A percentile compares a stretch with the other conserved stretches of the same genome.
phyloP scores from a whole-genome alignment of 2,888 invertebrate genomes.

The Andrena minutula region DNA sequence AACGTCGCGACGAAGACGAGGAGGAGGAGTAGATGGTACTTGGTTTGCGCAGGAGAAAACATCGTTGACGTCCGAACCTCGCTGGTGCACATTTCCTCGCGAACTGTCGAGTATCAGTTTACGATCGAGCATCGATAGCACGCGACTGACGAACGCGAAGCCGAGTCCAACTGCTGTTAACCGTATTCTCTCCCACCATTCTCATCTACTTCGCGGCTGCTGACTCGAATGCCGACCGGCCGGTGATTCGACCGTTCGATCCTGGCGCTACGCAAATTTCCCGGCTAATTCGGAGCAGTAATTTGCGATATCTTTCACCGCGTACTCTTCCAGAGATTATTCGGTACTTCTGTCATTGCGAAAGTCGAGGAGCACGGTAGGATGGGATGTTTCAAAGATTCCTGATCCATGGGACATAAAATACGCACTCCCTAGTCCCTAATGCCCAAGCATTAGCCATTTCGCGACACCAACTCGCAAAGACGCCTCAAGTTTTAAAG shows the following conservation, averaged over 20 bases:
- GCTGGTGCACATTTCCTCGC: neutral
- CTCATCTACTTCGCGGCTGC: constrained; percentile 35
- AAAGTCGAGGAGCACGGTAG: no score
- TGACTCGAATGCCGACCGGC: neutral
- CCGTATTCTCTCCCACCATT: constrained; percentile 56
- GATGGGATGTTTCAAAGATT: no score
- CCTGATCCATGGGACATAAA: no score
- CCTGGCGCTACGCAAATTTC: neutral
- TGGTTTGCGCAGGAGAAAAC: neutral
- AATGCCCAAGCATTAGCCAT: no score
- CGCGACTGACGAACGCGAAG: constrained; percentile 71
- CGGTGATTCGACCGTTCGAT: constrained; percentile 1
- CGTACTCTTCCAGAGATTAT: no score
- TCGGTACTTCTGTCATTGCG: no score
- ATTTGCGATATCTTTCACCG: no score
- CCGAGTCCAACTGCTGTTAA: constrained; percentile 31
- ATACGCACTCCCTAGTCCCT: no score
- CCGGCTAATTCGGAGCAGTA: no score
- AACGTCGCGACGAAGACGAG: neutral
- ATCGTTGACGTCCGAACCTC: neutral
- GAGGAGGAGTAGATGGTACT: neutral
- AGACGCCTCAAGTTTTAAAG: no score
- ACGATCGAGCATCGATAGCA: constrained; percentile 66
- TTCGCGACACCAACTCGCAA: no score
- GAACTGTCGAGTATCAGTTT: constrained; percentile 51